Evolutionary conservation across 2,113 vertebrate genomes (phyloP).

Genomic region (Paedocypris sp.): DNA sequence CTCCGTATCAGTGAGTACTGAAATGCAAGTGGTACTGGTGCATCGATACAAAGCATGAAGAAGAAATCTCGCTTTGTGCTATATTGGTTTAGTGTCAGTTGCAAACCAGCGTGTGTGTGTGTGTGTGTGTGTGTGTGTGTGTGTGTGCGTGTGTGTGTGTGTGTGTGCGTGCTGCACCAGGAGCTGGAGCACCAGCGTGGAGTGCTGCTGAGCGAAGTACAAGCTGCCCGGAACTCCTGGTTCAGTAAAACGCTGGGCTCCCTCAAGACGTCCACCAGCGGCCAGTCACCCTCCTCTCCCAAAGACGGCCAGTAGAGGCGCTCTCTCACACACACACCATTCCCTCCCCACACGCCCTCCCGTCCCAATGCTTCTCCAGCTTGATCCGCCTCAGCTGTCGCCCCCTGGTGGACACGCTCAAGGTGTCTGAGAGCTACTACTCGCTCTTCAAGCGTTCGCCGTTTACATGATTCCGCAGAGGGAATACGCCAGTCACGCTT

Average conservation of each 20-base stretch:
- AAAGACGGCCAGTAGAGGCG: conserved; percentile 55
- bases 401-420: conserved; percentile 31
- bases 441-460: conserved; percentile 3
- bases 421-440: background rate
- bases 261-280: conserved; percentile 84
- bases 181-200: conserved; percentile 96
- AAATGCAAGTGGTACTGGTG: too few species aligned
- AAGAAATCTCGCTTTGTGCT: too few species aligned
- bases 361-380: too few species aligned
- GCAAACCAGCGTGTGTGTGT: too few species aligned
- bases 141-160: too few species aligned
- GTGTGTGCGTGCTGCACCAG: conserved; percentile 49
- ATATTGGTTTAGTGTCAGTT: too few species aligned
- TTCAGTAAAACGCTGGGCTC: conserved; percentile 98
- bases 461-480: conserved; percentile 40
- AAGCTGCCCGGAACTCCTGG: conserved; percentile 98
- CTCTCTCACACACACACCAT: too few species aligned
- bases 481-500: conserved; percentile 53
- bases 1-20: too few species aligned
- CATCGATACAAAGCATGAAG: too few species aligned
- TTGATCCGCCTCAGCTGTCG: too few species aligned
- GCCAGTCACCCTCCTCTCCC: conserved; percentile 65
- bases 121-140: too few species aligned
- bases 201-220: conserved; percentile 92
- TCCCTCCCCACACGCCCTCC: too few species aligned